phyloP scores from a whole-genome alignment of 2,797 vertebrate species.

The Masticophis lateralis region DNA sequence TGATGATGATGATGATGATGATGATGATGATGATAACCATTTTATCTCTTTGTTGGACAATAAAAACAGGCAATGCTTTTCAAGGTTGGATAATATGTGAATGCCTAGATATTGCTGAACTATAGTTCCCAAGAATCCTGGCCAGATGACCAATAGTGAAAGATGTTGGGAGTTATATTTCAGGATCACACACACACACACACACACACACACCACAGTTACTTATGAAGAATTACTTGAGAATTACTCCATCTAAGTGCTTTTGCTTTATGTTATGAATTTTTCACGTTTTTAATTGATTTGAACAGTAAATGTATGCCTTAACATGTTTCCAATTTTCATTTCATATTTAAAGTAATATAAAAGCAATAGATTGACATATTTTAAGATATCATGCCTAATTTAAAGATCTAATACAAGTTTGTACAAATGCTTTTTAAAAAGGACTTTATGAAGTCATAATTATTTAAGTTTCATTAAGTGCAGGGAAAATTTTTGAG shows the following conservation, averaged over 20 bases:
- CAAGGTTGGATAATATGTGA: background rate
- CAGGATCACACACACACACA: background rate
- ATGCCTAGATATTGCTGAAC: background rate
- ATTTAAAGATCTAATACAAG: conserved; percentile 56
- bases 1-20: background rate
- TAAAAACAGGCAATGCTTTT: background rate
- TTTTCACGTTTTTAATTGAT: background rate
- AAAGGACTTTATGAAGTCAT: conserved; percentile 64
- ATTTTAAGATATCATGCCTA: background rate
- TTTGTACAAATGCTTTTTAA: conserved; percentile 64
- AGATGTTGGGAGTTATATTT: background rate
- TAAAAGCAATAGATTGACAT: conserved; percentile 38
- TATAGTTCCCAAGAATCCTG: background rate
- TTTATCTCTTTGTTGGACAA: background rate
- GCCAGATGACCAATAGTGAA: background rate
- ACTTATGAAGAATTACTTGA: background rate
- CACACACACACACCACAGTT: background rate
- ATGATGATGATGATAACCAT: background rate
- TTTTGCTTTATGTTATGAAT: background rate
- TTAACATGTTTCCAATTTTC: background rate
- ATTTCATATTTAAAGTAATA: conserved; percentile 38
- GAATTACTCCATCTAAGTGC: background rate
- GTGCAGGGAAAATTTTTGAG: conserved; percentile 55
- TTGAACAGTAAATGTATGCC: background rate
- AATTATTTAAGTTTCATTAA: conserved; percentile 57